Evolutionary conservation across 2,113 vertebrate genomes (phyloP).

Genomic region (Trogon melanurus): DNA sequence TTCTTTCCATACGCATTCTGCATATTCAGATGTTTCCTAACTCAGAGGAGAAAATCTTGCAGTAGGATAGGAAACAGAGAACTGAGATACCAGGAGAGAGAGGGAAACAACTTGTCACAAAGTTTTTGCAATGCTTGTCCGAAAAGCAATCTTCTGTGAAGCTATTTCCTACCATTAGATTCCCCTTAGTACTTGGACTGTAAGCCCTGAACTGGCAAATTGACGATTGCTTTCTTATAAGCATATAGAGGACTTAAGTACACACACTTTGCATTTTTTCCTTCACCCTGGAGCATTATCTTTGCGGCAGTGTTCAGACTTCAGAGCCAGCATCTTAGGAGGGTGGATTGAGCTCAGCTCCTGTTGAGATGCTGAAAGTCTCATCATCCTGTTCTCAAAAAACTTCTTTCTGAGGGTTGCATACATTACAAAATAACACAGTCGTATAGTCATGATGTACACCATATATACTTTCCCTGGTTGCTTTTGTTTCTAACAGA

Average conservation of each 20-base stretch:
- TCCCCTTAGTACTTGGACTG: not conserved
- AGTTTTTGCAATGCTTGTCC: not conserved
- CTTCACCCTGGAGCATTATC: not conserved
- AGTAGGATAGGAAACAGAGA: not conserved
- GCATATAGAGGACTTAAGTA: not conserved
- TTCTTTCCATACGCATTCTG: slow-evolving; percentile 35
- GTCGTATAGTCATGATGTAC: not conserved
- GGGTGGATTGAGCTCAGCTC: not conserved
- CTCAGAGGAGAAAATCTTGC: not conserved
- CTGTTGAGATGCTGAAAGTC: not conserved
- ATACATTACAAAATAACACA: not conserved
- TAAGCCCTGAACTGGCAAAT: not conserved
- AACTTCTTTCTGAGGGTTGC: not conserved
- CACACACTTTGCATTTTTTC: rapidly evolving
- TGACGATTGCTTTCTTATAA: not conserved
- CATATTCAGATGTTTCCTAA: slow-evolving; percentile 4
- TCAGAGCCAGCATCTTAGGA: not conserved
- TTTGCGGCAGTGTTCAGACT: not conserved
- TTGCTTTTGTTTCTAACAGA: not conserved
- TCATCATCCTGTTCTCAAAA: not conserved
- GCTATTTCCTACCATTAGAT: not conserved
- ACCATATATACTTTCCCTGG: no score
- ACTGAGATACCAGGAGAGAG: not conserved
- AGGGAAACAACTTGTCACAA: not conserved
- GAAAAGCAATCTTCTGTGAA: not conserved